A percentile compares a stretch with the other conserved stretches of the same genome.
Evolutionary conservation across 2,113 vertebrate genomes (phyloP).

Genomic region (Poicephalus meyeri): DNA sequence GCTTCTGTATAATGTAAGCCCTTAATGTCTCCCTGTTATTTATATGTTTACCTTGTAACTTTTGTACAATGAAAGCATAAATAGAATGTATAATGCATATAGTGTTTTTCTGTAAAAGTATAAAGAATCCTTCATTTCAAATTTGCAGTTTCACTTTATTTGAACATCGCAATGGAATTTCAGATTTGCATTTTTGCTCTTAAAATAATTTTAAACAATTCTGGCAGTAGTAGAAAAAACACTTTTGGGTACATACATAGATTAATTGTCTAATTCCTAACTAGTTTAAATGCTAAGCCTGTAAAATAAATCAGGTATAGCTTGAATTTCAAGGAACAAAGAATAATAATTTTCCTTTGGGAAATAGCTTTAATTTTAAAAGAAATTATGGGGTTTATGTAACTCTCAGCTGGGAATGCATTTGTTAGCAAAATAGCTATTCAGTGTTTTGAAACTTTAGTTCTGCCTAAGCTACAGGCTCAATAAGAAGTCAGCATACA

Average conservation of each 20-base stretch:
- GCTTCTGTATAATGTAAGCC: neutral
- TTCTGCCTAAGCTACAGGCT: neutral
- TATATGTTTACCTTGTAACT: neutral
- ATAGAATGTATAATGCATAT: conserved; percentile 2
- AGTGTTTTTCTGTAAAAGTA: conserved; percentile 2
- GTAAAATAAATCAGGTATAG: conserved; percentile 60
- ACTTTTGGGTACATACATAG: conserved; percentile 10
- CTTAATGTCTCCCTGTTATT: neutral
- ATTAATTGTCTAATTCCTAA: conserved; percentile 62
- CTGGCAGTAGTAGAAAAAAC: conserved; percentile 19
- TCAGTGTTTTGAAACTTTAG: neutral
- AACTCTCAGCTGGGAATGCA: neutral
- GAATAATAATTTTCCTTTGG: conserved; percentile 42
- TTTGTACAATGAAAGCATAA: neutral
- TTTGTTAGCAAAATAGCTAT: conserved; percentile 24
- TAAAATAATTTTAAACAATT: conserved; percentile 59
- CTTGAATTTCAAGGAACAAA: conserved; percentile 56
- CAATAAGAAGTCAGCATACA: neutral
- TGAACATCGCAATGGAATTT: conserved; percentile 43
- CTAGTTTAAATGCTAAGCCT: conserved; percentile 58
- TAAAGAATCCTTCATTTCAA: conserved; percentile 30
- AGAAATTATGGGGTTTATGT: conserved; percentile 23
- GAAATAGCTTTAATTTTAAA: conserved; percentile 66
- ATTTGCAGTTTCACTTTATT: conserved; percentile 28
- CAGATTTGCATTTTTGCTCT: conserved; percentile 53